Evolutionary conservation across 1,140 invertebrate species (phyloP).

Genomic region (Zaprionus nigranus): DNA sequence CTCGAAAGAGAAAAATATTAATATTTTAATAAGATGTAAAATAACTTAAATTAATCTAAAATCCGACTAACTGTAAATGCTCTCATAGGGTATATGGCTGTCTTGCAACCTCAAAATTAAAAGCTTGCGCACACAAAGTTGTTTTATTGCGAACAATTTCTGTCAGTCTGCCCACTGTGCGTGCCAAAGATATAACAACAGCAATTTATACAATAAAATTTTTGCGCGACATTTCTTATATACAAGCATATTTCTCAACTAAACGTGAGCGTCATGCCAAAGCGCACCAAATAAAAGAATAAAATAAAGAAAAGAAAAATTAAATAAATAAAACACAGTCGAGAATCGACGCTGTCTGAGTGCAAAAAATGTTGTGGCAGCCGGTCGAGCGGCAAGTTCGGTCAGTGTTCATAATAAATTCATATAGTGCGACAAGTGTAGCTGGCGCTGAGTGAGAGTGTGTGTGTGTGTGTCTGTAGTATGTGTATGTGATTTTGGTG

Average conservation of each 20-base stretch:
- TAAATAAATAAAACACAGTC: conserved; percentile 33
- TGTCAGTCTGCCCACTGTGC: conserved; percentile 63
- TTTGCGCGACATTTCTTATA: conserved; percentile 57
- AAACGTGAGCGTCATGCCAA: conserved; percentile 74
- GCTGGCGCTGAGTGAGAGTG: background rate
- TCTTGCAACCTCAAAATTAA: background rate
- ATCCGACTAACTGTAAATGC: background rate
- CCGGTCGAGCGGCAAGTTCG: conserved; percentile 12
- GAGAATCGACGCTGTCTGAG: conserved; percentile 50
- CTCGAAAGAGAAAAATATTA: no score
- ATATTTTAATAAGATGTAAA: no score
- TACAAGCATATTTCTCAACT: conserved; percentile 59
- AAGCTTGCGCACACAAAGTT: background rate
- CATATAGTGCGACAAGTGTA: conserved; percentile 30
- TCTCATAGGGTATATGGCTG: background rate
- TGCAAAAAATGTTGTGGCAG: conserved; percentile 57
- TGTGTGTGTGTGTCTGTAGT: conserved; percentile 29
- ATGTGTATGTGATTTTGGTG: conserved; percentile 24
- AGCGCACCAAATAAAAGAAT: conserved; percentile 41
- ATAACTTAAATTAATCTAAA: background rate
- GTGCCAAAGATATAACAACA: conserved; percentile 44
- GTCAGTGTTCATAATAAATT: conserved; percentile 65
- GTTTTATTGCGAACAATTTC: conserved; percentile 27
- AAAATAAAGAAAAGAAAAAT: conserved; percentile 43
- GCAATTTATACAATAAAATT: conserved; percentile 66